These are phyloP conservation scores for Grallaria varia DNA, from an alignment of 2,113 vertebrate genomes.

Conservation along the genomic window DNA sequence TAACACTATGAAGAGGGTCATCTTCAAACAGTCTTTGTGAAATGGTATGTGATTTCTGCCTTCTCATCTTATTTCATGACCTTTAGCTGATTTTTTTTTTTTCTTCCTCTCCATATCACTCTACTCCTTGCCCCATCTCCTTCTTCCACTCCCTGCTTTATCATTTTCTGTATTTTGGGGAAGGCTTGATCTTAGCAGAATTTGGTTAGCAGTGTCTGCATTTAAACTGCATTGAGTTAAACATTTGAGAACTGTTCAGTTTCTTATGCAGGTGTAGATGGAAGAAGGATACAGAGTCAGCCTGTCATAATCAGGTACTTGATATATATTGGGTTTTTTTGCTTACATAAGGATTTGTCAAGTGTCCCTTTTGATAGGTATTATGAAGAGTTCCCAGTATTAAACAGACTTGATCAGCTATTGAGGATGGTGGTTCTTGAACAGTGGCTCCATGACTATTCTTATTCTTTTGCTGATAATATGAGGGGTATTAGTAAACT, in stretches of 20 bases:
- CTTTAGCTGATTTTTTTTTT: background rate
- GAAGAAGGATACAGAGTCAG: background rate
- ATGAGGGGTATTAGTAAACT: background rate
- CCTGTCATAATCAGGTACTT: background rate
- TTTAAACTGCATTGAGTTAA: background rate
- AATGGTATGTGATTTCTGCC: background rate
- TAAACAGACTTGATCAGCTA: background rate
- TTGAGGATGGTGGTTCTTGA: background rate
- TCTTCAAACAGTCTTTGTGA: fast-evolving
- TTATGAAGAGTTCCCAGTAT: background rate
- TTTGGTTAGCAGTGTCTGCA: fast-evolving
- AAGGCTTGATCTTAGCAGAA: background rate
- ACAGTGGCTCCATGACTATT: background rate
- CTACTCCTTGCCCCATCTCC: background rate
- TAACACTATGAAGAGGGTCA: fast-evolving
- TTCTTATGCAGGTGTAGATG: background rate
- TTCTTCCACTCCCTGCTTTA: background rate
- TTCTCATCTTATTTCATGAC: background rate
- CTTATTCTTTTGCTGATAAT: background rate
- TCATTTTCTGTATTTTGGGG: background rate
- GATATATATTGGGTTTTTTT: background rate
- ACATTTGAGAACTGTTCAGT: background rate
- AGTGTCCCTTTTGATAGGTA: background rate
- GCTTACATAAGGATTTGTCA: background rate
- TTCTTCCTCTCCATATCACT: background rate